Percentiles rank a stretch among this genome's conserved stretches.
Conservation (phyloP, 2,888 invertebrate species). For the Polydrusus pterygomalis region DNA sequence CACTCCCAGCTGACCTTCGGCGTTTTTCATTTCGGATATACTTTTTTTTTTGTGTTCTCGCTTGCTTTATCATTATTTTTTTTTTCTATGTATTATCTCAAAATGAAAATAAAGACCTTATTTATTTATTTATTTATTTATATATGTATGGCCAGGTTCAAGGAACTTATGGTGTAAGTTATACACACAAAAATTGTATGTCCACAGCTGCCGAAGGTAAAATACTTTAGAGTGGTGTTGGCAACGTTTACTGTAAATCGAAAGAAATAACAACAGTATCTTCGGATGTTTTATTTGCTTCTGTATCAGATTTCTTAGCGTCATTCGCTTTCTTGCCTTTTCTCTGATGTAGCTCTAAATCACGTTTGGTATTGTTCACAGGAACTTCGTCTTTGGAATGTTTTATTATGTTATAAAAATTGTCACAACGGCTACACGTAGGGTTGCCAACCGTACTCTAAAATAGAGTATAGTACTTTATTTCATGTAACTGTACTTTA, state of each 20-base stretch:
- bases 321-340: conserved; percentile 49
- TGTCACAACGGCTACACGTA: conserved; percentile 46
- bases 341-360: conserved; percentile 44
- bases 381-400: conserved; percentile 30
- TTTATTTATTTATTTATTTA: no score
- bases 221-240: conserved; percentile 50
- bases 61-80: no score
- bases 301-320: conserved; percentile 38
- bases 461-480: no score
- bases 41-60: no score
- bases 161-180: no score
- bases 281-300: conserved; percentile 33
- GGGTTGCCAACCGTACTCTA: no score
- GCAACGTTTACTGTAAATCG: conserved; percentile 58
- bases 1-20: no score
- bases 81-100: no score
- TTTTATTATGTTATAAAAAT: conserved; percentile 34
- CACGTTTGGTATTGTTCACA: conserved; percentile 30
- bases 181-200: conserved; percentile 58
- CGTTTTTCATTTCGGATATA: no score
- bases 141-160: no score
- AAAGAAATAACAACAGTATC: conserved; percentile 47
- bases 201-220: conserved; percentile 53
- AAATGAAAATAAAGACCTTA: no score
- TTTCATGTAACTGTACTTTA: no score